phyloP scores from a whole-genome alignment of 2,888 invertebrate species.

The Coelogynopora nodosa region DNA sequence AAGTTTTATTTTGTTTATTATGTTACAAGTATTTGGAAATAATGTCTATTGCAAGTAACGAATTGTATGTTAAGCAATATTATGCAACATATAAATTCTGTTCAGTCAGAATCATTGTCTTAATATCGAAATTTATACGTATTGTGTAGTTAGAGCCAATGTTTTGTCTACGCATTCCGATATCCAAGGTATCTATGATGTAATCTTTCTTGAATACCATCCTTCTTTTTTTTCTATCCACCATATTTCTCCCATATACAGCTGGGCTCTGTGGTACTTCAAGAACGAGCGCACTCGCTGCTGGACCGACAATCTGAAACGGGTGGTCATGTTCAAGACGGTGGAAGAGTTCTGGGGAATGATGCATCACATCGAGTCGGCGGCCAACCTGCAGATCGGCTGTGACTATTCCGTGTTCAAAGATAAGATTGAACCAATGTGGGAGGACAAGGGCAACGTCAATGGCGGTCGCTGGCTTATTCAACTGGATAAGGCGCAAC shows the following conservation, averaged over 20 bases:
- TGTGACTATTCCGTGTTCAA: constrained; percentile 72
- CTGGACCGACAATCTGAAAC: constrained; percentile 90
- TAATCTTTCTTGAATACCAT: no score
- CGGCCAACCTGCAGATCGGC: constrained; percentile 77
- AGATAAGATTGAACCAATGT: constrained; percentile 83
- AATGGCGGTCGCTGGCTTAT: constrained; percentile 88
- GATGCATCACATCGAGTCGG: constrained; percentile 83
- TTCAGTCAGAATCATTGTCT: no score
- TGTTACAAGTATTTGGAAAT: no score
- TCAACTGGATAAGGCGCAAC: constrained; percentile 73
- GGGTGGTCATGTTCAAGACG: constrained; percentile 89
- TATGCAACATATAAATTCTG: no score
- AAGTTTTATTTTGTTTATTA: no score
- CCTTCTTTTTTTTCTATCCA: background rate
- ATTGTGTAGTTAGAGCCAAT: no score
- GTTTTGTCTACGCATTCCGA: no score
- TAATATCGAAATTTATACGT: no score
- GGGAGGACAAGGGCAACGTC: constrained; percentile 88
- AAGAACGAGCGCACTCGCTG: constrained; percentile 77
- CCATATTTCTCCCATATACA: constrained; percentile 59
- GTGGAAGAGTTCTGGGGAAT: constrained; percentile 98
- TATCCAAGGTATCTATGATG: no score
- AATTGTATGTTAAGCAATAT: no score
- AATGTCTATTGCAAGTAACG: no score
- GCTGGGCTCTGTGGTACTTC: constrained; percentile 96